Evolutionary conservation across 2,797 vertebrate species (phyloP).

Genomic region (Sebastes cheni): DNA sequence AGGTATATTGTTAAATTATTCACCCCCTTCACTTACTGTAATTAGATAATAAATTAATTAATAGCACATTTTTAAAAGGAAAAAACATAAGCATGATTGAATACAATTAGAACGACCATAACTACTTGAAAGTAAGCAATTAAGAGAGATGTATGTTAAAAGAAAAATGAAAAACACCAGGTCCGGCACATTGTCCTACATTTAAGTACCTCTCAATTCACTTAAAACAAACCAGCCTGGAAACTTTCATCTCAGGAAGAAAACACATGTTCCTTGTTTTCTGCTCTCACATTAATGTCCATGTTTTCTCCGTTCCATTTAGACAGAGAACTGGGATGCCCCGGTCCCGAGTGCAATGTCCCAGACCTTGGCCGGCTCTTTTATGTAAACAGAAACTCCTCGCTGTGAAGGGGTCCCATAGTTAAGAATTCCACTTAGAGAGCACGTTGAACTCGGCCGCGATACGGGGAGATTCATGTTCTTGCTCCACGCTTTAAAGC

Average conservation of each 20-base stretch:
- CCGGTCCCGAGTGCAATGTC: conserved; percentile 82
- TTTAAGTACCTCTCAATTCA: conserved; percentile 44
- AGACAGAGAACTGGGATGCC: conserved; percentile 64
- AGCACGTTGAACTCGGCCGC: conserved; percentile 59
- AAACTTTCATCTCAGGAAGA: conserved; percentile 70
- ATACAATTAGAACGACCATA: background rate
- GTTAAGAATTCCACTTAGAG: conserved; percentile 86
- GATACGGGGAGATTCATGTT: conserved; percentile 73
- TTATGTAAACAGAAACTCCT: conserved; percentile 84
- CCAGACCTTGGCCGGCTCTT: conserved; percentile 73
- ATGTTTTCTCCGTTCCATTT: conserved; percentile 76
- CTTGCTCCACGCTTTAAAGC: conserved; percentile 59
- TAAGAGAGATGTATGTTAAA: background rate
- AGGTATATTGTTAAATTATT: background rate
- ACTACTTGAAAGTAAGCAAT: background rate
- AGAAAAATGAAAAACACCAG: background rate
- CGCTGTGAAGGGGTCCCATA: conserved; percentile 85
- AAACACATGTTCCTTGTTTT: conserved; percentile 73
- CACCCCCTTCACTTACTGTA: background rate
- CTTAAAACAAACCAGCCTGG: conserved; percentile 47
- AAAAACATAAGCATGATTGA: background rate
- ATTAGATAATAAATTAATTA: background rate
- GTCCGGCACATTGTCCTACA: conserved; percentile 10
- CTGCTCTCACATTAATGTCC: conserved; percentile 70
- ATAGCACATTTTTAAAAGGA: background rate